Evolutionary conservation across 2,888 invertebrate genomes (phyloP).

Genomic region (Celastrina argiolus): DNA sequence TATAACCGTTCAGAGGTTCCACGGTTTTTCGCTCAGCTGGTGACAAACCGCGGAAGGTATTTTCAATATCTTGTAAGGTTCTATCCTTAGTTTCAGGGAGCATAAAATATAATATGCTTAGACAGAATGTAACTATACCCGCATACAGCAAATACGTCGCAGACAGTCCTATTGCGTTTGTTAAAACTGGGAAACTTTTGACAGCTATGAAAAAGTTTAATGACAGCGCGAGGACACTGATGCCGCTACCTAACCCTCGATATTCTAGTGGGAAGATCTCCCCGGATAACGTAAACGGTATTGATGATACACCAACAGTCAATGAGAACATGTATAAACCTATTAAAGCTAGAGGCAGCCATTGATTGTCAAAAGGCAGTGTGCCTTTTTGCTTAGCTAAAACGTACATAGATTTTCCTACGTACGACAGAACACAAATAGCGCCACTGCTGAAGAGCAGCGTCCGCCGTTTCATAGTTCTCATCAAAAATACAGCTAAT

Average conservation of each 20-base stretch:
- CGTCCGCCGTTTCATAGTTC: slow-evolving; percentile 77
- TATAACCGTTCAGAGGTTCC: slow-evolving; percentile 49
- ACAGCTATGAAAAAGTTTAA: slow-evolving; percentile 82
- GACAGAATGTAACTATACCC: slow-evolving; percentile 69
- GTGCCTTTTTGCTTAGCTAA: slow-evolving; percentile 51
- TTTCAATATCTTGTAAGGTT: slow-evolving; percentile 82
- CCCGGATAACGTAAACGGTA: slow-evolving; percentile 85
- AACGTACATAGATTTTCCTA: slow-evolving; percentile 71
- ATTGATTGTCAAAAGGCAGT: slow-evolving; percentile 56
- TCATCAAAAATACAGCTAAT: slow-evolving; percentile 79
- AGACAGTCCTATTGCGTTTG: slow-evolving; percentile 66
- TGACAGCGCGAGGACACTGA: slow-evolving; percentile 80
- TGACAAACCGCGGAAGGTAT: slow-evolving; percentile 59
- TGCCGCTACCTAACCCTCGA: slow-evolving; percentile 81
- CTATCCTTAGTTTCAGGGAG: slow-evolving; percentile 84
- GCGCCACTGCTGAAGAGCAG: slow-evolving; percentile 78
- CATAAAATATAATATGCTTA: slow-evolving; percentile 74
- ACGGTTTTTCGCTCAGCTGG: slow-evolving; percentile 45
- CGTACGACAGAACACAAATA: slow-evolving; percentile 77
- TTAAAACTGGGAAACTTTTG: slow-evolving; percentile 80
- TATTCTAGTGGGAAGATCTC: slow-evolving; percentile 82
- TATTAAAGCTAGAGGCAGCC: slow-evolving; percentile 70
- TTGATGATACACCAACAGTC: slow-evolving; percentile 79
- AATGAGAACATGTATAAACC: slow-evolving; percentile 77
- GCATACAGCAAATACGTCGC: slow-evolving; percentile 80